phyloP scores from a whole-genome alignment of 2,888 invertebrate genomes.

The Aphidoletes aphidimyza region DNA sequence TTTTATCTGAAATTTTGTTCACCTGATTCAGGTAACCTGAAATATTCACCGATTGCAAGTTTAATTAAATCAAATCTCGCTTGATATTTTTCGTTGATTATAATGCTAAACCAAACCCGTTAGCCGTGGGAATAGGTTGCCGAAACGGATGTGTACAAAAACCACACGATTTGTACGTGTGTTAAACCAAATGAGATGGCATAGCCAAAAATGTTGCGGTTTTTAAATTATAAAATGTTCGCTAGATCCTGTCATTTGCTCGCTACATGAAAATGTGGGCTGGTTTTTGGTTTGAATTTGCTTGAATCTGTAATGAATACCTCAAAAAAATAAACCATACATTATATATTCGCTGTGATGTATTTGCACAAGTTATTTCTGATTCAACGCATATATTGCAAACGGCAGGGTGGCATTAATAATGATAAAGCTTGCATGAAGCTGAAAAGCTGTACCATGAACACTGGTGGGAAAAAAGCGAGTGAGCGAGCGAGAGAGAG shows the following conservation, averaged over 20 bases:
- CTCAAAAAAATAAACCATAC: background rate
- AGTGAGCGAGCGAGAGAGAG: too few species aligned
- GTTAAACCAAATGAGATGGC: background rate
- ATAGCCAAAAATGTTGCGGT: background rate
- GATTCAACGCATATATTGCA: background rate
- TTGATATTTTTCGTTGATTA: background rate
- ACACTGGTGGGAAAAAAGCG: too few species aligned
- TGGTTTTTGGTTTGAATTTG: background rate
- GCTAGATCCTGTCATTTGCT: background rate
- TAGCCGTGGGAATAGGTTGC: background rate
- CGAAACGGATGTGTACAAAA: background rate
- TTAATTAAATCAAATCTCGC: constrained; percentile 13
- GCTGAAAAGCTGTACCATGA: too few species aligned
- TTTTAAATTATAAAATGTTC: background rate
- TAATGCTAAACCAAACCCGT: background rate
- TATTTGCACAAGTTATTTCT: constrained; percentile 32
- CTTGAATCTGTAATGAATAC: background rate
- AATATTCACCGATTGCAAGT: background rate
- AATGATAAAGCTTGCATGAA: background rate
- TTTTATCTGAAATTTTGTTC: background rate
- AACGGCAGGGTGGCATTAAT: background rate
- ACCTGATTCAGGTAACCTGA: background rate
- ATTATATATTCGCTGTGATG: background rate
- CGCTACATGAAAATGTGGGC: background rate
- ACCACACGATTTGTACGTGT: background rate